Percentiles rank a stretch among this genome's conserved stretches.
Conservation (phyloP, 1,140 invertebrate genomes). For the Helicoverpa armigera region DNA sequence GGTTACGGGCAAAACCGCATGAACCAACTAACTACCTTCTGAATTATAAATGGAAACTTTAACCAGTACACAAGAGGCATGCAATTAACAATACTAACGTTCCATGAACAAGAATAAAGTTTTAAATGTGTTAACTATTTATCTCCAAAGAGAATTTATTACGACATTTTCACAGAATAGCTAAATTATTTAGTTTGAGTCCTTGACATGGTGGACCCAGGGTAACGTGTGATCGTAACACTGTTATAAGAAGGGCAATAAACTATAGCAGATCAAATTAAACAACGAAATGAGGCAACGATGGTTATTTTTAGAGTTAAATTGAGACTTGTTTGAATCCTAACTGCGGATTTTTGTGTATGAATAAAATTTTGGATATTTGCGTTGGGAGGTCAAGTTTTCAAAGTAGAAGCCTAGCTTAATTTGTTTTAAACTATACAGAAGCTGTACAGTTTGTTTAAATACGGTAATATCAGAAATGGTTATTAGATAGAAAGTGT, state of each 20-base stretch:
- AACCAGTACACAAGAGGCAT: not conserved
- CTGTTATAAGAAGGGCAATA: conserved; percentile 45
- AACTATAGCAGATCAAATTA: conserved; percentile 39
- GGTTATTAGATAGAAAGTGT: too few relatives aligned
- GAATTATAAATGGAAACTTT: conserved; percentile 11
- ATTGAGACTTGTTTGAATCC: not conserved
- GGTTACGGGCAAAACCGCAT: not conserved
- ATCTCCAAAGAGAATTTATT: conserved; percentile 47
- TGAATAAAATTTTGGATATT: not conserved
- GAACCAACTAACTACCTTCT: not conserved
- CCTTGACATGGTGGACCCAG: conserved; percentile 48
- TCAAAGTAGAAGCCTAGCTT: too few relatives aligned
- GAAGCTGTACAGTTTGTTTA: too few relatives aligned
- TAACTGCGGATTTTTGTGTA: conserved; percentile 5
- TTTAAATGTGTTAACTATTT: conserved; percentile 37
- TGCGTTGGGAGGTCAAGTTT: not conserved
- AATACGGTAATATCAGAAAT: too few relatives aligned
- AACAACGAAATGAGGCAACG: conserved; percentile 36
- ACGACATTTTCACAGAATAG: conserved; percentile 41
- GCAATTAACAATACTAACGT: conserved; percentile 28
- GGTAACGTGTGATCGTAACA: conserved; percentile 37
- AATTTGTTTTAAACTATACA: too few relatives aligned
- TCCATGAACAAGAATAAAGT: conserved; percentile 26
- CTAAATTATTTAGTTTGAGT: conserved; percentile 41
- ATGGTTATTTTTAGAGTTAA: conserved; percentile 32